Base-by-base conservation (phyloP, 2,888 invertebrate genomes). In the Arge pagana region DNA sequence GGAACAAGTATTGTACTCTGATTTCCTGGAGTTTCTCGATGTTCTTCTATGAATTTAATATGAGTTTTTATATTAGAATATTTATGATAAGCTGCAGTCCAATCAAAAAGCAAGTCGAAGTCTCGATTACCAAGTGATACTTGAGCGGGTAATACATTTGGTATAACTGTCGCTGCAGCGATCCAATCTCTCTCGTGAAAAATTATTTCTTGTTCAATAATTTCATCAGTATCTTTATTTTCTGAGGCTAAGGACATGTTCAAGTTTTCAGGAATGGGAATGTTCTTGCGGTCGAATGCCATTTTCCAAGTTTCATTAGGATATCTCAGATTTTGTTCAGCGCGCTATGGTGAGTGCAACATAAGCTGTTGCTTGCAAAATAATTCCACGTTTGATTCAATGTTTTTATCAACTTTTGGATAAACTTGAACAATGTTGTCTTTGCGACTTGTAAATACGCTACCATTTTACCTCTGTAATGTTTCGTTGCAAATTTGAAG, bases 401-500 rank as follows among this genome's bases (percentile, higher is more conserved):
- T 36, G 35, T 48, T 48, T 48, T 45, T 45, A 19, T 31, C 30
- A 45, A 45, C 45, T 45, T 45, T 31, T 6, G 45, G 31, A 45
- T 45, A 45, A 45, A 45, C 16, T 45, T 45, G 45, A 45, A 45
- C 33, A 45, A 45, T 45, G 28, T 45, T 45, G 15, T 43, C 43
- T 45, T 45, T 45, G 19, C 45, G 31, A 45, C 31, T 45, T 45
- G 30, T 45, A 30, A 33, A 31, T 45, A 45, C 45, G 45, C 31
- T 45, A 45, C 45, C 31, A 45, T 45, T 45, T 45, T 45, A 45
- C 31, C 45, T 45, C 45, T 45, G 45, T 45, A 45, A 45, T 45
- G 19, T 45, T 45, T 45, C 45, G 15, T 45, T 45, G 31, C 13
- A 19, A 45, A 31, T 31, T 45, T 33, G 45, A 31, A 31, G 31